Evolutionary conservation across 2,797 vertebrate species (phyloP).

Genomic region (Podarcis siculus): DNA sequence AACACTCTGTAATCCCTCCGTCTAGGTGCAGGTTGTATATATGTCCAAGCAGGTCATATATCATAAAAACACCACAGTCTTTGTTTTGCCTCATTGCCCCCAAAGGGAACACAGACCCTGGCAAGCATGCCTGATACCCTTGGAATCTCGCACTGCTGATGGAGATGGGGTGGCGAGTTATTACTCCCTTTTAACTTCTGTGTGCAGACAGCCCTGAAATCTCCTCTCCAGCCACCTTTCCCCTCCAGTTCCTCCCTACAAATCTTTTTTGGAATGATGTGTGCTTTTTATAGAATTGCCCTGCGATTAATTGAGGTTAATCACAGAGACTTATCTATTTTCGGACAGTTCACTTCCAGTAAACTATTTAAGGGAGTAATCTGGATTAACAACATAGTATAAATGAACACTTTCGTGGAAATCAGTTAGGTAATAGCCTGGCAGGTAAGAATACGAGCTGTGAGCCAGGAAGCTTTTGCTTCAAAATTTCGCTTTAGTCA

Average conservation of each 20-base stretch:
- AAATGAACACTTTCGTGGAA: neutral
- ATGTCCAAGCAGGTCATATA: no score
- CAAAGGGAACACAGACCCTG: no score
- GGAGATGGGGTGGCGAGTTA: no score
- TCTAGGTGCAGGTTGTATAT: no score
- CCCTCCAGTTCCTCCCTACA: neutral
- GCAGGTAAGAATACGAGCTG: neutral
- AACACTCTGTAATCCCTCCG: no score
- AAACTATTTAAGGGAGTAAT: neutral
- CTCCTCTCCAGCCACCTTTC: no score
- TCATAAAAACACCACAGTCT: no score
- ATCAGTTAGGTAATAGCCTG: neutral
- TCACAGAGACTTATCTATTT: neutral
- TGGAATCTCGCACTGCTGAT: no score
- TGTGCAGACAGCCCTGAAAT: neutral
- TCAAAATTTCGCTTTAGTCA: neutral
- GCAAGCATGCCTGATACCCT: no score
- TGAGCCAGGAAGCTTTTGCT: neutral
- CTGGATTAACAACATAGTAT: neutral
- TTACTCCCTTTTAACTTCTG: neutral
- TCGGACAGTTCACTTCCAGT: neutral
- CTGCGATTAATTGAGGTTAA: neutral
- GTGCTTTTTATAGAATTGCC: neutral
- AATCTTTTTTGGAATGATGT: neutral
- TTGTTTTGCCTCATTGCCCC: no score